phyloP scores from a whole-genome alignment of 2,797 vertebrate genomes.

The Characodon lateralis region DNA sequence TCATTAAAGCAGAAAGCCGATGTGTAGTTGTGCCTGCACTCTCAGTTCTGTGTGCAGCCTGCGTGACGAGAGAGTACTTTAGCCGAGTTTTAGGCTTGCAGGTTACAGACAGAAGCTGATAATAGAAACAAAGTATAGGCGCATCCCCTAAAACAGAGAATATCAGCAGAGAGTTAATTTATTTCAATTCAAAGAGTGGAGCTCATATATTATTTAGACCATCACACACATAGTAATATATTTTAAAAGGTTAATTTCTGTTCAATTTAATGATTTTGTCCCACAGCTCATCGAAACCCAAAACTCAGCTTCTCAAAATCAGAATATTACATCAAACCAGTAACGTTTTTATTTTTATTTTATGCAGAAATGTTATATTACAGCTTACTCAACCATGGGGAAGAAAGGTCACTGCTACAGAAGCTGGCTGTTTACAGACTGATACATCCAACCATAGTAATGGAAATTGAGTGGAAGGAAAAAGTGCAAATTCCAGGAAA shows the following conservation, averaged over 20 bases:
- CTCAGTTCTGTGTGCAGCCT: neutral
- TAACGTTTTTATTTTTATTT: neutral
- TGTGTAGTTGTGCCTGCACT: no score
- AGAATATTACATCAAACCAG: no score
- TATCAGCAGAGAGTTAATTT: neutral
- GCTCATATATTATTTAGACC: neutral
- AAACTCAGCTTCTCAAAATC: no score
- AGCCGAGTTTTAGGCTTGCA: neutral
- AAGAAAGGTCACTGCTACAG: no score
- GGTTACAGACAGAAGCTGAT: neutral
- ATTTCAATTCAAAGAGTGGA: neutral
- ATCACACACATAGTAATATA: neutral
- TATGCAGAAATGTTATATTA: neutral
- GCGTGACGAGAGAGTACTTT: neutral
- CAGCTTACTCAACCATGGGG: neutral
- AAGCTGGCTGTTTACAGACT: neutral
- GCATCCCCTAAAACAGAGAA: neutral
- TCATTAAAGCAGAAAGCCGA: neutral
- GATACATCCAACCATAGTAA: neutral
- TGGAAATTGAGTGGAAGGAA: neutral
- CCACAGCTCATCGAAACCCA: neutral
- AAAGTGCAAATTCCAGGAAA: no score
- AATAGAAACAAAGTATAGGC: neutral
- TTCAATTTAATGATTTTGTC: neutral
- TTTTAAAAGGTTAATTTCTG: neutral